Evolutionary conservation across 2,888 invertebrate species (phyloP).

Genomic region (Lasioglossum leucozonium): DNA sequence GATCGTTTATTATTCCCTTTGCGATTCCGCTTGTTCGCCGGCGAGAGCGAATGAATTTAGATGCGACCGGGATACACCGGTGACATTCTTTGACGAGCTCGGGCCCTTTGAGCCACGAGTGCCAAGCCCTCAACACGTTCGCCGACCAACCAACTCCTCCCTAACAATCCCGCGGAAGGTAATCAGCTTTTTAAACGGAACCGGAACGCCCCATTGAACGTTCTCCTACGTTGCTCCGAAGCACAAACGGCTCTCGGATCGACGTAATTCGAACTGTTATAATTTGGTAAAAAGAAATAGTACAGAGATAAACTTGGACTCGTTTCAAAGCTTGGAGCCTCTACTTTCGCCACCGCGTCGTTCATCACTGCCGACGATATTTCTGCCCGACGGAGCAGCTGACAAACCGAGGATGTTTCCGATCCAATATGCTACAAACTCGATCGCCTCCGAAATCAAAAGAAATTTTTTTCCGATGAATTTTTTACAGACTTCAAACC

Average conservation of each 20-base stretch:
- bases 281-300: background rate
- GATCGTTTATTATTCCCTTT: constrained; percentile 56
- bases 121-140: background rate
- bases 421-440: too few relatives aligned
- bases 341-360: background rate
- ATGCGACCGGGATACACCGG: constrained; percentile 38
- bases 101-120: constrained; percentile 23
- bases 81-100: constrained; percentile 53
- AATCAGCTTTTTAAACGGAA: constrained; percentile 3
- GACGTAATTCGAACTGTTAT: background rate
- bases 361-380: background rate
- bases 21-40: constrained; percentile 26
- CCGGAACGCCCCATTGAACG: background rate
- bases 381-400: too few relatives aligned
- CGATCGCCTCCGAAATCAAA: too few relatives aligned
- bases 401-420: too few relatives aligned
- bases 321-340: background rate
- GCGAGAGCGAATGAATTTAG: constrained; percentile 55
- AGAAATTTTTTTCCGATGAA: too few relatives aligned
- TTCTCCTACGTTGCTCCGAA: background rate
- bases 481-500: too few relatives aligned
- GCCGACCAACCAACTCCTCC: background rate
- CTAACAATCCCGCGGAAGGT: background rate
- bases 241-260: background rate
- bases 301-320: background rate